Evolutionary conservation across 1,140 invertebrate species (phyloP).

Genomic region (Hestina assimilis): DNA sequence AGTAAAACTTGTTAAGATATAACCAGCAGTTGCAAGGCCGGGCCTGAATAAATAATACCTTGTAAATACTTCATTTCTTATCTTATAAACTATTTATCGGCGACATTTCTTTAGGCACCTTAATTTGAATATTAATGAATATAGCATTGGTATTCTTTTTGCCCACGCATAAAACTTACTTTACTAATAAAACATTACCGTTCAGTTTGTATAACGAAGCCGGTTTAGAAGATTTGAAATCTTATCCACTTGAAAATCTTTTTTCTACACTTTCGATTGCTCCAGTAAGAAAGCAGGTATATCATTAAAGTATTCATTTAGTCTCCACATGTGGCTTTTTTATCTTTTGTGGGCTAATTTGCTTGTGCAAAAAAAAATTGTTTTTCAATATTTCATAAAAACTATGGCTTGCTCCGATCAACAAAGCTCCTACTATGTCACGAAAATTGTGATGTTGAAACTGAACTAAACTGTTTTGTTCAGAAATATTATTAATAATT

Average conservation of each 20-base stretch:
- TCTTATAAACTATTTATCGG: slow-evolving; percentile 4
- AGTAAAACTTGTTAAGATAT: slow-evolving; percentile 12
- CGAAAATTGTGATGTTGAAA: too few species aligned
- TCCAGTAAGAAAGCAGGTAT: slow-evolving; percentile 24
- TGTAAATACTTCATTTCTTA: slow-evolving; percentile 9
- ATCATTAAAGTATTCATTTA: slow-evolving; percentile 33
- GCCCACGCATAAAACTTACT: not conserved
- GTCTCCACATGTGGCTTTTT: slow-evolving; percentile 37
- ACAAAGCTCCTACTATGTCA: too few species aligned
- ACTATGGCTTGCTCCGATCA: too few species aligned
- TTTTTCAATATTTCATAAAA: not conserved
- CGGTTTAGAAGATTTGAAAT: not conserved
- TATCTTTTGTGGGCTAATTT: slow-evolving; percentile 22
- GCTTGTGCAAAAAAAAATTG: not conserved
- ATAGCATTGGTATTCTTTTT: not conserved
- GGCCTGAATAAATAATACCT: slow-evolving; percentile 12
- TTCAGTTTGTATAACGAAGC: too few species aligned
- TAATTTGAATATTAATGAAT: slow-evolving; percentile 9
- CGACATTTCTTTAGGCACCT: not conserved
- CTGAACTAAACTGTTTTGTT: too few species aligned
- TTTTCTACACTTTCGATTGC: not conserved
- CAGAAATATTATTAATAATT: too few species aligned
- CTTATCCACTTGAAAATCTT: not conserved
- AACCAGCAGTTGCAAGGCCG: slow-evolving; percentile 12
- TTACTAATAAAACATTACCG: not conserved